Percentiles rank a stretch among this genome's conserved stretches.
phyloP scores from a whole-genome alignment of 23 tunicate species.

The Phallusia fumigata region DNA sequence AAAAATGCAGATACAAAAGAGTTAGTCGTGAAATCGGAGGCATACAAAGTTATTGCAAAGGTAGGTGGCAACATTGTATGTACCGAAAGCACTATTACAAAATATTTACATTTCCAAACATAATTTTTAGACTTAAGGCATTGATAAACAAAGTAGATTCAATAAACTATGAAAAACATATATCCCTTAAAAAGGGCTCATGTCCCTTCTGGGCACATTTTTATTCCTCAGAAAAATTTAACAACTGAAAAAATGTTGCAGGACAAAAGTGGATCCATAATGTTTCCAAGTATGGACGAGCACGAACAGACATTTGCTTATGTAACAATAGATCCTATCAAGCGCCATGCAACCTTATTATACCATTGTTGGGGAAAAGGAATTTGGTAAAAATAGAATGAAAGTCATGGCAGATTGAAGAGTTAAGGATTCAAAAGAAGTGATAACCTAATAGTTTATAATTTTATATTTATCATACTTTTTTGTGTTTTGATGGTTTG shows the following conservation, averaged over 20 bases:
- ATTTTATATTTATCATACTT: no score
- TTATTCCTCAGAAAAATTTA: no score
- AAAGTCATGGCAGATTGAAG: not conserved
- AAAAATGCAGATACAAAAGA: slow-evolving; percentile 54
- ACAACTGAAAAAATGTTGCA: no score
- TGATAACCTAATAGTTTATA: no score
- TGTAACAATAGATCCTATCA: slow-evolving; percentile 78
- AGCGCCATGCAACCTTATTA: slow-evolving; percentile 71
- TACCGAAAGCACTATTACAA: no score
- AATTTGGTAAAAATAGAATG: slow-evolving; percentile 30
- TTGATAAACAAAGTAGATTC: no score
- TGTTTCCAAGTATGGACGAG: slow-evolving; percentile 54
- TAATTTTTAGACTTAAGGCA: no score
- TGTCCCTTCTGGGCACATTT: no score
- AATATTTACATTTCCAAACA: no score
- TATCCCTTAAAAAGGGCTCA: no score
- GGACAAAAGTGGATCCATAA: slow-evolving; percentile 39
- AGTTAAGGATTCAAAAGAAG: no score
- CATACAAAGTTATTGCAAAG: slow-evolving; percentile 49
- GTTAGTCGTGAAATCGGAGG: slow-evolving; percentile 51
- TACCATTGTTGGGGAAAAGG: slow-evolving; percentile 87
- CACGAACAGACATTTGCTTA: slow-evolving; percentile 80
- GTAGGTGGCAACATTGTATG: slow-evolving; percentile 31
- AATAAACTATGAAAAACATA: no score
- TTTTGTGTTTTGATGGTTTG: not conserved